Percentiles rank a stretch among this genome's conserved stretches.
phyloP scores from a whole-genome alignment of 2,888 invertebrate species.

The Suillia variegata region DNA sequence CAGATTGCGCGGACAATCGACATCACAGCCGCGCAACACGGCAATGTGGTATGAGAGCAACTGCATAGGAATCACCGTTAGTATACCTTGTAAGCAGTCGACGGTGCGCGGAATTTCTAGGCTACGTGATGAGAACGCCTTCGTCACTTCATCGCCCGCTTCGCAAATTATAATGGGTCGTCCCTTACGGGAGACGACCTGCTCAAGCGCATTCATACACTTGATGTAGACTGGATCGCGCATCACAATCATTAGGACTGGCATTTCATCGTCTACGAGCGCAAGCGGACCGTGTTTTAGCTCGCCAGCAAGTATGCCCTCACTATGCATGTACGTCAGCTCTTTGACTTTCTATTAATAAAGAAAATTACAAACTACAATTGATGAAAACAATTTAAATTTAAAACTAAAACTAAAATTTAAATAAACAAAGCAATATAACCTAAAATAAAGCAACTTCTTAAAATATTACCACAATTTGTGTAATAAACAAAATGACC shows the following conservation, averaged over 20 bases:
- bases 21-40: slow-evolving; percentile 91
- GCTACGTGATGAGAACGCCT: slow-evolving; percentile 73
- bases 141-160: slow-evolving; percentile 86
- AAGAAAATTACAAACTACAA: no score
- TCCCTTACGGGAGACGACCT: slow-evolving; percentile 89
- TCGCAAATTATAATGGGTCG: slow-evolving; percentile 94
- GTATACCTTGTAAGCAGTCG: slow-evolving; percentile 90
- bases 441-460: no score
- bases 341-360: slow-evolving; percentile 96
- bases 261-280: slow-evolving; percentile 95
- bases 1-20: slow-evolving; percentile 96
- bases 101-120: slow-evolving; percentile 93
- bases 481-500: no score
- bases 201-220: slow-evolving; percentile 97
- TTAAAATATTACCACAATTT: no score
- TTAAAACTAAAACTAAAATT: slow-evolving; percentile 9
- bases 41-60: slow-evolving; percentile 97
- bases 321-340: slow-evolving; percentile 99
- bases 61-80: slow-evolving; percentile 98
- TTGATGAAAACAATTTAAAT: slow-evolving; percentile 61
- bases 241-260: slow-evolving; percentile 96
- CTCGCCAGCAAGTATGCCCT: slow-evolving; percentile 99
- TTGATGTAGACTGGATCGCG: slow-evolving; percentile 94
- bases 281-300: slow-evolving; percentile 98
- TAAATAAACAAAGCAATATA: no score